These are phyloP conservation scores for Crocidura indochinensis DNA, from an alignment of 2,797 vertebrate species.

Conservation along the genomic window DNA sequence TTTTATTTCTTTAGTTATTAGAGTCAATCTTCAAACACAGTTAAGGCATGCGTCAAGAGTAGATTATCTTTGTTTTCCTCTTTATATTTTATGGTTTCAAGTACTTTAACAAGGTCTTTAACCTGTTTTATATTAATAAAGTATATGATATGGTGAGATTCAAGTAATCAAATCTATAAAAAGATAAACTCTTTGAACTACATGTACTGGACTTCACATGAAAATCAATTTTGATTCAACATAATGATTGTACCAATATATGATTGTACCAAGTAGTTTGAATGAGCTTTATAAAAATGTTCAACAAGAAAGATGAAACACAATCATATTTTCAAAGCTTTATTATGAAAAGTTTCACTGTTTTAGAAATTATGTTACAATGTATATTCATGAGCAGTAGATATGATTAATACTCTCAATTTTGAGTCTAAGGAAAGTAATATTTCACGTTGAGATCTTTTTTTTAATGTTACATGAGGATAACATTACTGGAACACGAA, in stretches of 20 bases:
- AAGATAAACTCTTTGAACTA: background rate
- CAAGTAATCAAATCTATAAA: background rate
- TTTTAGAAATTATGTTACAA: constrained; percentile 67
- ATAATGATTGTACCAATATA: background rate
- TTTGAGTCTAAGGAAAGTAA: constrained; percentile 56
- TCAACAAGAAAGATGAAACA: constrained; percentile 32
- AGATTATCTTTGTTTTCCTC: too few species aligned
- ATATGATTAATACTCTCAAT: constrained; percentile 73
- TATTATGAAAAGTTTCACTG: constrained; percentile 59
- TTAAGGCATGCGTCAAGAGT: too few species aligned
- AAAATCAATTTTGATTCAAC: background rate
- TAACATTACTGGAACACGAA: constrained; percentile 39
- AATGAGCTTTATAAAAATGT: constrained; percentile 45
- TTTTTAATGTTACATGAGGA: constrained; percentile 48
- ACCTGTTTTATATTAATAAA: background rate
- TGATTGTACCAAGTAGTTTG: constrained; percentile 38
- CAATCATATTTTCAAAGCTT: constrained; percentile 49
- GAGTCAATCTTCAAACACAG: too few species aligned
- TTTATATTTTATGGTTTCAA: too few species aligned
- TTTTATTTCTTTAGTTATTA: too few species aligned
- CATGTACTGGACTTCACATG: background rate
- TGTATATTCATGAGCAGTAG: constrained; percentile 56
- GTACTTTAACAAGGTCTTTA: too few species aligned
- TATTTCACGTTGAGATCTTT: constrained; percentile 66
- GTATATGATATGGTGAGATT: background rate